Conservation (phyloP, 2,888 invertebrate species). For the Tenthredo scrophulariae region DNA sequence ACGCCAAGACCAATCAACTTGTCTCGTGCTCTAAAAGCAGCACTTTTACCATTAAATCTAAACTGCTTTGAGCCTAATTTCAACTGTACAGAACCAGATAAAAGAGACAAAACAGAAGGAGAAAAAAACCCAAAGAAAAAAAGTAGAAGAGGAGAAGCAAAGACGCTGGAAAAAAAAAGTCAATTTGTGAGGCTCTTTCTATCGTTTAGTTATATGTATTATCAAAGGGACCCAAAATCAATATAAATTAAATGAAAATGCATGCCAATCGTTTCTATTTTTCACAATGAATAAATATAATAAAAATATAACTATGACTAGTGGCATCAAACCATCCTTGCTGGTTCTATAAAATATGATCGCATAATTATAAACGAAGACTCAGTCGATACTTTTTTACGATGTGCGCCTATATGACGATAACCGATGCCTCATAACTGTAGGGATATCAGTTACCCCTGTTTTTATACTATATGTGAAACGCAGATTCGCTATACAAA, state of each 20-base stretch:
- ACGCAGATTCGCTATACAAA: neutral
- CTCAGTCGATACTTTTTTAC: neutral
- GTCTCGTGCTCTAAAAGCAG: constrained; percentile 18
- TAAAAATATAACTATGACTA: too few species aligned
- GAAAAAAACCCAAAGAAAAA: neutral
- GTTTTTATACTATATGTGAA: neutral
- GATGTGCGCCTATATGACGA: neutral
- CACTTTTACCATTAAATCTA: constrained; percentile 42
- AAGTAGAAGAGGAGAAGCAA: neutral
- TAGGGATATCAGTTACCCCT: neutral
- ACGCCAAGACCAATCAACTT: constrained; percentile 33
- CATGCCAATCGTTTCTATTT: neutral
- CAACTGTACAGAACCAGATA: constrained; percentile 19
- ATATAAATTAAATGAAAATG: too few species aligned
- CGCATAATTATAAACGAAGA: neutral
- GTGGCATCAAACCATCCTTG: neutral
- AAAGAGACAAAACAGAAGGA: neutral
- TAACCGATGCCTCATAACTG: neutral
- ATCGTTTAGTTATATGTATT: neutral
- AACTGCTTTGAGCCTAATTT: constrained; percentile 35
- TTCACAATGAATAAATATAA: neutral
- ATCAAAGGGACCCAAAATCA: neutral
- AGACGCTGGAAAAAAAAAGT: neutral
- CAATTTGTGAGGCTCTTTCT: neutral
- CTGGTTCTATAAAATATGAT: neutral